A percentile compares a stretch with the other conserved stretches of the same genome.
phyloP scores from a whole-genome alignment of 2,888 invertebrate genomes.

The Cheilosia variabilis region DNA sequence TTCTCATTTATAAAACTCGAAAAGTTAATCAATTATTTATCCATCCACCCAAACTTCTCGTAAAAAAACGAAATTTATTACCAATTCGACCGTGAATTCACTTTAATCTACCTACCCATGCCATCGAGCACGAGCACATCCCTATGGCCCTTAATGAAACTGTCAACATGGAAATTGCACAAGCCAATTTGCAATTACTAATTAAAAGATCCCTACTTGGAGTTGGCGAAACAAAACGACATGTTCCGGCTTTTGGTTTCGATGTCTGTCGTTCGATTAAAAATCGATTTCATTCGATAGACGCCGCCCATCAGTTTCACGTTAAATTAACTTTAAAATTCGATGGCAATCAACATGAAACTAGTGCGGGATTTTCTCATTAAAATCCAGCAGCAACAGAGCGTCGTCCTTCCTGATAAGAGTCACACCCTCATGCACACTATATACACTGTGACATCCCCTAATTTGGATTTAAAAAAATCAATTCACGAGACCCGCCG shows the following conservation, averaged over 20 bases:
- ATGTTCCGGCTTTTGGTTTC: background rate
- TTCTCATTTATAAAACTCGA: too few relatives aligned
- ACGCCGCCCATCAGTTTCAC: background rate
- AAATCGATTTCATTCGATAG: conserved; percentile 51
- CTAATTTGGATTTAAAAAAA: conserved; percentile 23
- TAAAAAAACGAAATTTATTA: background rate
- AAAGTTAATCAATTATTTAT: background rate
- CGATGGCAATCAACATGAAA: background rate
- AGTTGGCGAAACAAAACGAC: conserved; percentile 9
- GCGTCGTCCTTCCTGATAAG: conserved; percentile 9
- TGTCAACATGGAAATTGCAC: conserved; percentile 55
- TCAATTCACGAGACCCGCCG: too few relatives aligned
- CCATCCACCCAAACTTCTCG: conserved; percentile 1
- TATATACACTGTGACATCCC: background rate
- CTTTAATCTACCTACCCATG: conserved; percentile 29
- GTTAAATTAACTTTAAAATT: conserved; percentile 41
- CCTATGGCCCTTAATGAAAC: conserved; percentile 52
- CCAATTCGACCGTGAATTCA: conserved; percentile 27
- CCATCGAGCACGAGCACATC: conserved; percentile 24
- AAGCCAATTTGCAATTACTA: conserved; percentile 67
- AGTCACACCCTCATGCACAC: background rate
- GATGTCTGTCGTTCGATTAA: conserved; percentile 34
- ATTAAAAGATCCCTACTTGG: conserved; percentile 61
- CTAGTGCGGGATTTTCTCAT: background rate
- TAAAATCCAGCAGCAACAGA: conserved; percentile 21